phyloP scores from a whole-genome alignment of 1,140 invertebrate genomes.

The Drosophila elegans region DNA sequence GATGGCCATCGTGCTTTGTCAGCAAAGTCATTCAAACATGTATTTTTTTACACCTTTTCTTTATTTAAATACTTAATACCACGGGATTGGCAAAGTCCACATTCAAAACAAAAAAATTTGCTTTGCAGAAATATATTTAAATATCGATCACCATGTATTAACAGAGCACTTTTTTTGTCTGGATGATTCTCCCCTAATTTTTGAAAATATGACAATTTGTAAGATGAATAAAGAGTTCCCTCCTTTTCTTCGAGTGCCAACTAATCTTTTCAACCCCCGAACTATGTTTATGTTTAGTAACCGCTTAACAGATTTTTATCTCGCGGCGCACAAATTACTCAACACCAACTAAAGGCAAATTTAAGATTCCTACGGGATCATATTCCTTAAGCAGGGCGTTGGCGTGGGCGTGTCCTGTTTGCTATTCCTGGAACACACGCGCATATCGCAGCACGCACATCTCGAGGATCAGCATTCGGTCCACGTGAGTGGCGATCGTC shows the following conservation, averaged over 20 bases:
- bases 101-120: too few species aligned
- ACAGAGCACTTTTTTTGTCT: too few species aligned
- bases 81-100: too few species aligned
- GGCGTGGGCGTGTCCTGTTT: slow-evolving; percentile 41
- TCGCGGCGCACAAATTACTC: slow-evolving; percentile 75
- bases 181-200: too few species aligned
- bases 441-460: slow-evolving; percentile 80
- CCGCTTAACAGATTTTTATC: slow-evolving; percentile 79
- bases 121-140: too few species aligned
- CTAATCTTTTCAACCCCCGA: slow-evolving; percentile 6
- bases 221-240: too few species aligned
- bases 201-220: too few species aligned
- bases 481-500: slow-evolving; percentile 46
- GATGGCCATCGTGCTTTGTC: too few species aligned
- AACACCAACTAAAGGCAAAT: slow-evolving; percentile 55
- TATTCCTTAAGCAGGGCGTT: slow-evolving; percentile 42
- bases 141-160: too few species aligned
- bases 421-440: slow-evolving; percentile 75
- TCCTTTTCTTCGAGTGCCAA: neutral
- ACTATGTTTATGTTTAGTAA: slow-evolving; percentile 72
- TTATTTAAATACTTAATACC: too few species aligned
- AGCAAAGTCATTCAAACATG: too few species aligned
- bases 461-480: slow-evolving; percentile 36
- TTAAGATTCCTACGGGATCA: slow-evolving; percentile 57
- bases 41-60: too few species aligned